Base-by-base conservation (phyloP, 1,140 invertebrate species). In the Rhysida immarginata region DNA sequence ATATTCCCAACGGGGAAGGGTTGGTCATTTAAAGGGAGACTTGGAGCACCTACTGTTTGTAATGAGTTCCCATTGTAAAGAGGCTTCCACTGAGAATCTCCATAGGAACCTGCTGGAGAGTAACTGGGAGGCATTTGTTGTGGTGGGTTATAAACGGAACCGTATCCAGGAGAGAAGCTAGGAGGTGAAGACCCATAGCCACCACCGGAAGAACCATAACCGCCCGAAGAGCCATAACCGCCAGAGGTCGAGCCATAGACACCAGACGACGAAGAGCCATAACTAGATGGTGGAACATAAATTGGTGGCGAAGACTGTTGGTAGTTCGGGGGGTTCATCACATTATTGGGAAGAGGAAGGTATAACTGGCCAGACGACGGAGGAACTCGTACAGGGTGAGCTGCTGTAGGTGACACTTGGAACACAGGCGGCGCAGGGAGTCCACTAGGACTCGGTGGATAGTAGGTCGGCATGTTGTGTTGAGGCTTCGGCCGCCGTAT, bases 381-480 rank as follows among this genome's bases (percentile, higher is more conserved):
- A 51, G 49, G 49, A 5, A 27, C 49, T 51, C 49, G 23, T 25
- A 51, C 26, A n/a, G 49, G 49, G 5, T 51, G 49, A 8, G 49
- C 23, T 13, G 26, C 49, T 21, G 49, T 51, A 8, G 49, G 49
- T 5, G 49, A 51, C 13, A 51, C 49, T 20, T 51, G 49, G 49
- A 51, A 51, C 23, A 51, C 49, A 26, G 49, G 49, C 11, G 49
- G 49, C 21, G 49, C 49, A 11, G 49, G 49, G 20, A 8, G 26
- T 5, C 8, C 5, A 20, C 44, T 46, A 20, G 44, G 23, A 21
- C 3, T 16, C 8, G 24, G 13, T 24, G 23, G 13, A 23, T 23
- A 11, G 23, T 48, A 13, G 45, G 14, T 14, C 11, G 11, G 45
- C 11, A 11, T 14, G 45, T 23, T 14, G 45, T 18, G 14, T 11